phyloP scores from a whole-genome alignment of 2,113 vertebrate species.

The Hemiprocne comata region DNA sequence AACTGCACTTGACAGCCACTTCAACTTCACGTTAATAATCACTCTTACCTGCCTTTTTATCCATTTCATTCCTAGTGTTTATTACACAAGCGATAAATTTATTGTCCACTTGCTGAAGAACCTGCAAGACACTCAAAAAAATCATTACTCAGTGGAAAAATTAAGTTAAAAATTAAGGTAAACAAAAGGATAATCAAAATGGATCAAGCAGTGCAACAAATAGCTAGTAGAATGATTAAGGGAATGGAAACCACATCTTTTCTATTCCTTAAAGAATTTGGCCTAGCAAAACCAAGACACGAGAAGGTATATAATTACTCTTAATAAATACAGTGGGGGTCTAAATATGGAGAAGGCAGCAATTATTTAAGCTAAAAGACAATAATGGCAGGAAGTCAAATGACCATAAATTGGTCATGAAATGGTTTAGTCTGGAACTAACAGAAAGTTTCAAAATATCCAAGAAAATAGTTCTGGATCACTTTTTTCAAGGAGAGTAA shows the following conservation, averaged over 20 bases:
- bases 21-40: neutral
- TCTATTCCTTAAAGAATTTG: neutral
- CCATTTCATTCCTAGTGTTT: conserved; percentile 76
- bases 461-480: neutral
- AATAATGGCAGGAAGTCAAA: neutral
- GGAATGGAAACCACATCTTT: neutral
- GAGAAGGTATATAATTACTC: neutral
- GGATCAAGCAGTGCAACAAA: neutral
- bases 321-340: neutral
- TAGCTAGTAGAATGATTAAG: neutral
- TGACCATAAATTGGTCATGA: neutral
- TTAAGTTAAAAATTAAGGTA: neutral
- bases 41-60: conserved; percentile 71
- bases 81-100: conserved; percentile 98
- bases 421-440: neutral
- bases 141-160: neutral
- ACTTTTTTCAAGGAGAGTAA: neutral
- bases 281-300: neutral
- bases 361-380: neutral
- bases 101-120: conserved; percentile 96
- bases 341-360: neutral
- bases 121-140: conserved; percentile 77
- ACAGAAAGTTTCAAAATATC: neutral
- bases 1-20: neutral
- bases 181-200: neutral